phyloP scores from a whole-genome alignment of 2,797 vertebrate genomes.

The Serranus cabrilla region DNA sequence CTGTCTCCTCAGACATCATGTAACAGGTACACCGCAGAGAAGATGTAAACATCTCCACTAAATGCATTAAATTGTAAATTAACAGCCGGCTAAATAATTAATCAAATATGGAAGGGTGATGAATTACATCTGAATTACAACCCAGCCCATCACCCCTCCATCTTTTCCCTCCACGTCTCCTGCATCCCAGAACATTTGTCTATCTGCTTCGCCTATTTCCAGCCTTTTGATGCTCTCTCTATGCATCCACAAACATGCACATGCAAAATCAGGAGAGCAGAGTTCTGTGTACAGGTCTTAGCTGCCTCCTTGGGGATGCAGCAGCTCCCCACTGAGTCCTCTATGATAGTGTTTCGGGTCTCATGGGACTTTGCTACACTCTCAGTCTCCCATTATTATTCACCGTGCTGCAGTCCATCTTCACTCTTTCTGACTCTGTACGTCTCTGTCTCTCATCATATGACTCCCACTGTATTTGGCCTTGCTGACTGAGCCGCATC shows the following conservation, averaged over 20 bases:
- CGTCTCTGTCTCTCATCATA: slow-evolving; percentile 61
- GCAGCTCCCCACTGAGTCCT: slow-evolving; percentile 53
- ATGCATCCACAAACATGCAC: neutral
- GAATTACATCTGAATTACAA: slow-evolving; percentile 65
- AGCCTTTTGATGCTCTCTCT: slow-evolving; percentile 30
- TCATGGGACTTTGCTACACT: slow-evolving; percentile 48
- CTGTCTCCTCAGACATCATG: slow-evolving; percentile 32
- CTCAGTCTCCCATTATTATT: slow-evolving; percentile 56
- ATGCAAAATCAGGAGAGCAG: slow-evolving; percentile 20
- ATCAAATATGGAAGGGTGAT: slow-evolving; percentile 68
- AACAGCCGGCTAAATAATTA: slow-evolving; percentile 76
- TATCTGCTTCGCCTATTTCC: slow-evolving; percentile 33
- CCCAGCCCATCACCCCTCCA: slow-evolving; percentile 24
- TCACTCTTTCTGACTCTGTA: slow-evolving; percentile 36
- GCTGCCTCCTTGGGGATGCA: slow-evolving; percentile 46
- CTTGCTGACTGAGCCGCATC: slow-evolving; percentile 60
- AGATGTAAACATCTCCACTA: slow-evolving; percentile 52
- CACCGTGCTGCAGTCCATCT: slow-evolving; percentile 46
- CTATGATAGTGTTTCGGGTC: slow-evolving; percentile 48
- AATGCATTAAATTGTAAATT: slow-evolving; percentile 69
- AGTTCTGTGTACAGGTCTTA: slow-evolving; percentile 28
- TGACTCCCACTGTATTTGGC: slow-evolving; percentile 64
- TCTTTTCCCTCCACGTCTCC: slow-evolving; percentile 15
- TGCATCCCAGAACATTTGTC: slow-evolving; percentile 21
- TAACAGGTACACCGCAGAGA: slow-evolving; percentile 8